Evolutionary conservation across 92 coral and sea anemone species (phyloP).

Genomic region (Muricea muricata): DNA sequence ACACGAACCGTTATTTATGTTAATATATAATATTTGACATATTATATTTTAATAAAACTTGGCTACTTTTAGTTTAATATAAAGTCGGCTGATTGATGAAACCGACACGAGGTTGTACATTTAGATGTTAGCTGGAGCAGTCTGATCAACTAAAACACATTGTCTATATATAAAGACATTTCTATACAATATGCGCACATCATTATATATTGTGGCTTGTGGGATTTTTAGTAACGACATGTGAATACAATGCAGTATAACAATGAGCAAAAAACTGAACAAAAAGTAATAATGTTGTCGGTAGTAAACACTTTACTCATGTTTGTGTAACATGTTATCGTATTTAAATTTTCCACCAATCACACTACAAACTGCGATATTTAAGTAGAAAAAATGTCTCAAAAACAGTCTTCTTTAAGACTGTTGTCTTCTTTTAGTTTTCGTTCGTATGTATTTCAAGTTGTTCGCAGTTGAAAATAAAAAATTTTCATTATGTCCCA

Average conservation of each 20-base stretch:
- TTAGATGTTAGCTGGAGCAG: not conserved
- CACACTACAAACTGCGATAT: not conserved
- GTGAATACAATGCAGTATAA: slow-evolving; percentile 32
- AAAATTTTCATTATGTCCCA: not conserved
- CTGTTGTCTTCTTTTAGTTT: not conserved
- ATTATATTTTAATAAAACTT: slow-evolving; percentile 38
- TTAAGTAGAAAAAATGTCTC: not conserved
- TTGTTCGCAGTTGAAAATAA: not conserved
- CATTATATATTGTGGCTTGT: slow-evolving; percentile 10
- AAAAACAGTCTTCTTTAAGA: not conserved
- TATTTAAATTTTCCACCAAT: slow-evolving; percentile 22
- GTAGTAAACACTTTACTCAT: slow-evolving; percentile 39
- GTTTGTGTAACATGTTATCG: slow-evolving; percentile 28
- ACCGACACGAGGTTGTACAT: not conserved
- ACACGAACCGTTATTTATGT: slow-evolving; percentile 31
- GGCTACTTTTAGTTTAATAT: slow-evolving; percentile 30
- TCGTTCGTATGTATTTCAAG: not conserved
- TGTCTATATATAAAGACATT: not conserved
- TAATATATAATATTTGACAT: slow-evolving; percentile 41
- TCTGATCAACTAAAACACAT: not conserved
- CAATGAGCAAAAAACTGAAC: slow-evolving; percentile 10
- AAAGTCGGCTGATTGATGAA: slow-evolving; percentile 6
- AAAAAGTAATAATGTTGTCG: slow-evolving; percentile 41
- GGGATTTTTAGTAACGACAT: slow-evolving; percentile 41
- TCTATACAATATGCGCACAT: slow-evolving; percentile 1